phyloP scores from a whole-genome alignment of 2,113 vertebrate species.

The Solea senegalensis region DNA sequence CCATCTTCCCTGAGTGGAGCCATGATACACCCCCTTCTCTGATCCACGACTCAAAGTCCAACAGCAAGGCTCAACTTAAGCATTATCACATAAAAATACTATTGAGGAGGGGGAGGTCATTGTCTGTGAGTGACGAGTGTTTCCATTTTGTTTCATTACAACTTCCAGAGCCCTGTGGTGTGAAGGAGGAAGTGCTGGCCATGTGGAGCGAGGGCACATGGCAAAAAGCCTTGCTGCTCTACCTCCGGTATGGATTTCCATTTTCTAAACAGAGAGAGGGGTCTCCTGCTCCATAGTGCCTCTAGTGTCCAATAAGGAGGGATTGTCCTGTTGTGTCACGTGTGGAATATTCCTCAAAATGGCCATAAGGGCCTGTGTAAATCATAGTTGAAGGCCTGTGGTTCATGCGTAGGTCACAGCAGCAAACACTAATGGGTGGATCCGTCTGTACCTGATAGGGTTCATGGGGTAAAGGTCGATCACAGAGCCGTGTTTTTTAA shows the following conservation, averaged over 20 bases:
- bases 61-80: constrained; percentile 39
- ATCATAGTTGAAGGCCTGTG: constrained; percentile 5
- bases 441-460: constrained; percentile 7
- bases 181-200: constrained; percentile 4
- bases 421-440: not conserved
- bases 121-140: constrained; percentile 3
- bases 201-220: constrained; percentile 51
- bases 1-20: constrained; percentile 70
- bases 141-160: constrained; percentile 8
- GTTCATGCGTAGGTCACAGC: not conserved
- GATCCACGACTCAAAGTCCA: constrained; percentile 66
- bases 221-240: constrained; percentile 40
- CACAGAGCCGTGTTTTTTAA: not conserved
- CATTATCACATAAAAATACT: constrained; percentile 13
- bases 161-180: constrained; percentile 8
- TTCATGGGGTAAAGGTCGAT: not conserved
- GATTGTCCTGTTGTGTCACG: constrained; percentile 25
- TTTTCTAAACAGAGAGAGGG: constrained; percentile 59
- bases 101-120: constrained; percentile 1
- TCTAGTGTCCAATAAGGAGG: constrained; percentile 39
- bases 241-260: constrained; percentile 46
- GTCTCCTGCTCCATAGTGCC: constrained; percentile 45
- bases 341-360: constrained; percentile 50
- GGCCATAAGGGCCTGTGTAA: constrained; percentile 17
- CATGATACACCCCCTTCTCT: constrained; percentile 31